A percentile compares a stretch with the other conserved stretches of the same genome.
Evolutionary conservation across 2,797 vertebrate species (phyloP).

Genomic region (Eupleurogrammus muticus): DNA sequence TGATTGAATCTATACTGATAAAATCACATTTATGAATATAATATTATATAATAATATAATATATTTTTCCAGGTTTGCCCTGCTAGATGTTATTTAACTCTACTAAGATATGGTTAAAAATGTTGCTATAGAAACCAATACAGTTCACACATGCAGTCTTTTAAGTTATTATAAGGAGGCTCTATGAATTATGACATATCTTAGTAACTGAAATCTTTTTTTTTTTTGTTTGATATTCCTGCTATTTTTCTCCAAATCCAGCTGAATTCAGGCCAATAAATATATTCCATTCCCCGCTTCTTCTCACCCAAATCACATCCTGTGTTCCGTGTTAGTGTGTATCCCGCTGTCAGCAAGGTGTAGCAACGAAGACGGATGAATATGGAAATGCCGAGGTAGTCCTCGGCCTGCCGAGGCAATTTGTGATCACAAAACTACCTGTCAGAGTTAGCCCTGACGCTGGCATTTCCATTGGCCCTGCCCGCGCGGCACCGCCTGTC

Average conservation of each 20-base stretch:
- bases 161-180: neutral
- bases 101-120: no score
- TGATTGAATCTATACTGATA: no score
- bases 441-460: slow-evolving; percentile 54
- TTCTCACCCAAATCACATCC: slow-evolving; percentile 33
- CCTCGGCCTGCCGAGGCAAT: neutral
- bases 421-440: slow-evolving; percentile 40
- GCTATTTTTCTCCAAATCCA: slow-evolving; percentile 16
- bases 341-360: slow-evolving; percentile 57
- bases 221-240: neutral
- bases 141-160: neutral
- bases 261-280: neutral
- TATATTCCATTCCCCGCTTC: slow-evolving; percentile 11
- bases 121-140: neutral
- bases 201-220: neutral
- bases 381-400: slow-evolving; percentile 51
- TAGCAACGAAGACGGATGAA: slow-evolving; percentile 40
- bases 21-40: no score
- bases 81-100: no score
- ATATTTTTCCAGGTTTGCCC: no score
- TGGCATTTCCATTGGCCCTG: slow-evolving; percentile 65
- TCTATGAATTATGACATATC: neutral
- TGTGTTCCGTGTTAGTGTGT: slow-evolving; percentile 12
- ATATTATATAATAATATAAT: no score
- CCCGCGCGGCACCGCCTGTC: slow-evolving; percentile 17